phyloP scores from a whole-genome alignment of 2,113 vertebrate genomes.

The Tyrannus savana region DNA sequence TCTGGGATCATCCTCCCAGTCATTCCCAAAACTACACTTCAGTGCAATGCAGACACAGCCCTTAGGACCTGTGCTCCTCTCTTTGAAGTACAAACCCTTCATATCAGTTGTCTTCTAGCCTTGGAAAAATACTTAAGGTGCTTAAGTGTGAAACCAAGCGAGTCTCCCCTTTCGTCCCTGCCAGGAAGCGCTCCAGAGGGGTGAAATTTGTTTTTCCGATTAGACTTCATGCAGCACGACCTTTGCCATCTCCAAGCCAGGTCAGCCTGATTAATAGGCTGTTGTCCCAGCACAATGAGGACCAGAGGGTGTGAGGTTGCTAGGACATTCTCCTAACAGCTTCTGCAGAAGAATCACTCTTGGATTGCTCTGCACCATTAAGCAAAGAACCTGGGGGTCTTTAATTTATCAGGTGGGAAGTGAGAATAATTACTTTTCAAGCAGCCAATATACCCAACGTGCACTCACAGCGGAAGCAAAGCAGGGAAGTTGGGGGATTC shows the following conservation, averaged over 20 bases:
- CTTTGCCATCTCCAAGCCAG: slow-evolving; percentile 52
- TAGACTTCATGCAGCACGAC: background rate
- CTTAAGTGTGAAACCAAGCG: slow-evolving; percentile 56
- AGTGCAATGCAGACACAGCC: background rate
- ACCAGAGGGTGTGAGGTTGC: background rate
- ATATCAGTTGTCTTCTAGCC: slow-evolving; percentile 1
- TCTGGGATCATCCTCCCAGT: background rate
- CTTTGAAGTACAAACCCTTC: slow-evolving; percentile 24
- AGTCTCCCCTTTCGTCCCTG: background rate
- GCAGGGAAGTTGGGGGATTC: slow-evolving; percentile 25
- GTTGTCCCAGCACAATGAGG: slow-evolving; percentile 15
- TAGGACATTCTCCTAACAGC: slow-evolving; percentile 11
- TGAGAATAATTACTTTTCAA: slow-evolving; percentile 61
- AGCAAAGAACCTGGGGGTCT: slow-evolving; percentile 50
- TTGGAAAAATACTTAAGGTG: slow-evolving; percentile 59
- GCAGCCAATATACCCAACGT: background rate
- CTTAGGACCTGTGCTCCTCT: background rate
- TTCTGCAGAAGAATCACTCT: slow-evolving; percentile 44
- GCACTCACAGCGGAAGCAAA: slow-evolving; percentile 47
- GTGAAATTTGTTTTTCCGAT: slow-evolving; percentile 63
- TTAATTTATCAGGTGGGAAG: slow-evolving; percentile 57
- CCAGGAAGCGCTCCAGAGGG: slow-evolving; percentile 30
- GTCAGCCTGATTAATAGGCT: slow-evolving; percentile 38
- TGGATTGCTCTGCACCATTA: slow-evolving; percentile 14
- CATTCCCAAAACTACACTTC: background rate